Base-by-base conservation (phyloP, 2,888 invertebrate species). In the Ophraella communa region DNA sequence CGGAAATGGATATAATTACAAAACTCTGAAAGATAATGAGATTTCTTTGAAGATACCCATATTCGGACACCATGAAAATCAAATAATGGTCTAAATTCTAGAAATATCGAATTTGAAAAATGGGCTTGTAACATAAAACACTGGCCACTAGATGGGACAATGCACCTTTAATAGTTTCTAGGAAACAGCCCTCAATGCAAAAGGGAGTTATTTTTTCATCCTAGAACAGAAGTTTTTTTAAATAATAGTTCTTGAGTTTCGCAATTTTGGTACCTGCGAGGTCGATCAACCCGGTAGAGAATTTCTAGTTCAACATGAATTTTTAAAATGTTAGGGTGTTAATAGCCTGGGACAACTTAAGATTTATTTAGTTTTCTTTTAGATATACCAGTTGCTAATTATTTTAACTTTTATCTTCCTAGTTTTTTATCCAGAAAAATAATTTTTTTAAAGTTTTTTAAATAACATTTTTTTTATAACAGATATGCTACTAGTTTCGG, bases 281-380 rank as follows among this genome's bases (percentile, higher is more conserved):
- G 73, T 74, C 73, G 73, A 71, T 70, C 71, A 74, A 73, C 73
- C 71, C 71, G 67, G 69, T 68, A 71, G 70, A 68, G 67, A 55
- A 64, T 54, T 65, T 27, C 62, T 52, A 45, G 55, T 54, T 58
- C 65, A 49, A 64, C 55, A 66, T 59, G 51, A 62, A 64, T 69
- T 65, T 61, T 24, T 5, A 66, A 64, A 65, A 51, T 54, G 66
- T 39, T 56, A 21, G 64, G 61, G 42, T 52, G 49, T 18, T 47
- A 20, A 64, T 66, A 66, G 66, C 33, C n/a, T 51, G 52, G 30
- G 51, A 57, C 33, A 51, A 44, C 1, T 20, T 51, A n/a, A n/a
- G 17, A 27, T 14, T 42, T 56, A 24, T 24, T 55, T n/a, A 7
- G 14, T 20, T 47, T 44, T 24, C n/a, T n/a, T n/a, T n/a, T n/a